phyloP scores from a whole-genome alignment of 2,113 vertebrate genomes.

The Arvicanthis niloticus region DNA sequence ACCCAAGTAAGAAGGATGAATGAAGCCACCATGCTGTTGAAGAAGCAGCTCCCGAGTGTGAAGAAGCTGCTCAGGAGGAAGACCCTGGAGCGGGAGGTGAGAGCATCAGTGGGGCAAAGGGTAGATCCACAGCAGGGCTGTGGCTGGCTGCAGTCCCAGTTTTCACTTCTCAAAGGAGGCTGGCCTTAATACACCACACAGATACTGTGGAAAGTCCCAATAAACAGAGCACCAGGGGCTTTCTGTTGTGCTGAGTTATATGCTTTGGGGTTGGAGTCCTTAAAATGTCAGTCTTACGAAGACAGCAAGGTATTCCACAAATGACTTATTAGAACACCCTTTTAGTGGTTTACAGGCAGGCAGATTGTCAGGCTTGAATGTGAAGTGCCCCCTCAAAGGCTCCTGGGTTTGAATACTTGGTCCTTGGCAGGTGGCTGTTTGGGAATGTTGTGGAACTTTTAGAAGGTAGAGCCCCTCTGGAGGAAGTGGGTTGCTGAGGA shows the following conservation, averaged over 20 bases:
- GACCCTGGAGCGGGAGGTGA: constrained; percentile 91
- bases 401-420: neutral
- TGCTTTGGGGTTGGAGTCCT: neutral
- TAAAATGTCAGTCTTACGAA: neutral
- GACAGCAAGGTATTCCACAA: neutral
- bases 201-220: neutral
- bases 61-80: constrained; percentile 91
- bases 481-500: neutral
- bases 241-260: neutral
- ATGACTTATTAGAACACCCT: neutral
- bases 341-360: neutral
- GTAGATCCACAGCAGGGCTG: neutral
- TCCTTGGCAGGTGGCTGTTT: neutral
- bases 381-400: neutral
- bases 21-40: constrained; percentile 88
- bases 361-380: neutral
- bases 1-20: constrained; percentile 96
- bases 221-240: neutral
- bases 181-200: neutral
- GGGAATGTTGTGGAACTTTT: neutral
- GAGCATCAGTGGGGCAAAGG: neutral
- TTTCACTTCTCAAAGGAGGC: neutral
- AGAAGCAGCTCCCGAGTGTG: constrained; percentile 89
- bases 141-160: accelerated
- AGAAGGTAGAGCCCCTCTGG: neutral